Conservation (phyloP, 2,888 invertebrate species). For the Steinernema hermaphroditum region DNA sequence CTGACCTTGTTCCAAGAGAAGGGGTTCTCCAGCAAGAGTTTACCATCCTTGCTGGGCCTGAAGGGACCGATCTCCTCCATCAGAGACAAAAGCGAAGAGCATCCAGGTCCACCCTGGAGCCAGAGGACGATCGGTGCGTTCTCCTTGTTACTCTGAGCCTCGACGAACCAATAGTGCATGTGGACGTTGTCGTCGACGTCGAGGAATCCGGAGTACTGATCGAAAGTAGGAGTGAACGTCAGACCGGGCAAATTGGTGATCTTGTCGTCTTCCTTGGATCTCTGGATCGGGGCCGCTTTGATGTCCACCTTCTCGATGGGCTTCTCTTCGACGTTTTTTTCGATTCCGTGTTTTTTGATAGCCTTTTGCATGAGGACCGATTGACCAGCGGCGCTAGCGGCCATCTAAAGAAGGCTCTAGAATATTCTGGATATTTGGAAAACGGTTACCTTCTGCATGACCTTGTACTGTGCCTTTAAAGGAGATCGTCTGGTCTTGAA, state of each 20-base stretch:
- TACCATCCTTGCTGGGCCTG: constrained; percentile 44
- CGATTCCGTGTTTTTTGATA: not conserved
- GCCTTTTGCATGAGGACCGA: not conserved
- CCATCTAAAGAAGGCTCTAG: constrained; percentile 14
- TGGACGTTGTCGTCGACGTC: constrained; percentile 55
- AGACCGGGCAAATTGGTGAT: constrained; percentile 51
- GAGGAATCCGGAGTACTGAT: constrained; percentile 69
- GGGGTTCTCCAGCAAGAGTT: constrained; percentile 53
- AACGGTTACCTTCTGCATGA: constrained; percentile 36
- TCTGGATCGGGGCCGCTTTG: not conserved
- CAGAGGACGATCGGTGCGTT: constrained; percentile 67
- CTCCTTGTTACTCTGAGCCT: constrained; percentile 55
- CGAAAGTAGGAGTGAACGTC: constrained; percentile 62
- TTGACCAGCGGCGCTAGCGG: not conserved
- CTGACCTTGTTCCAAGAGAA: constrained; percentile 64
- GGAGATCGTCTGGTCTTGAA: constrained; percentile 30
- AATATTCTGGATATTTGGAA: not conserved
- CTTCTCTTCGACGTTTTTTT: not conserved
- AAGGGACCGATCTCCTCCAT: constrained; percentile 69
- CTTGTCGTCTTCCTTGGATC: constrained; percentile 41
- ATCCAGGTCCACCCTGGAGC: constrained; percentile 70
- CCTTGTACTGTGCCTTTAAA: constrained; percentile 35
- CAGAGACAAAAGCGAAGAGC: constrained; percentile 68
- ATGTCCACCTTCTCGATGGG: not conserved
- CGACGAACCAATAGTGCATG: constrained; percentile 68